Evolutionary conservation across 2,888 invertebrate genomes (phyloP).

Genomic region (Melolontha melolontha): DNA sequence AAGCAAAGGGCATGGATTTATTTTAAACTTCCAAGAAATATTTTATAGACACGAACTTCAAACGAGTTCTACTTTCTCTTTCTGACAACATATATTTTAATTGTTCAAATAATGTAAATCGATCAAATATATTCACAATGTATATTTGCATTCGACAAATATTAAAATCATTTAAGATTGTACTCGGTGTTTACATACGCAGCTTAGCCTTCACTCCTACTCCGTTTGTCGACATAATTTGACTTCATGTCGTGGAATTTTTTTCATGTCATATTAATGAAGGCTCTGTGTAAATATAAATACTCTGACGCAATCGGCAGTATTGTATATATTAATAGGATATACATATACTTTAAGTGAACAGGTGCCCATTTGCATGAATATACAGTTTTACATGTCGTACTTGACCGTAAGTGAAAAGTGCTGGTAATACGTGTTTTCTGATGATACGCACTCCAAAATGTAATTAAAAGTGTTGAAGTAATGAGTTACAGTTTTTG

Average conservation of each 20-base stretch:
- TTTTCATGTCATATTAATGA: conserved; percentile 33
- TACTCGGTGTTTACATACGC: conserved; percentile 12
- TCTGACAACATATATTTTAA: no score
- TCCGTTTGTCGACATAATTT: conserved; percentile 32
- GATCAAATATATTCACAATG: no score
- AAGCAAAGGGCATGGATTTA: no score
- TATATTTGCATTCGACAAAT: no score
- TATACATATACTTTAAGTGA: conserved; percentile 12
- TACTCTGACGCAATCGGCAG: conserved; percentile 20
- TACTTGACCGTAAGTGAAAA: neutral
- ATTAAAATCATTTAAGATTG: no score
- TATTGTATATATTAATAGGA: conserved; percentile 32
- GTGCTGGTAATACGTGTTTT: neutral
- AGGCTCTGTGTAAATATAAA: conserved; percentile 17
- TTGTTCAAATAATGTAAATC: no score
- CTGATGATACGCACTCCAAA: no score
- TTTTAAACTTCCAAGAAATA: no score
- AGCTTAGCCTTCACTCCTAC: conserved; percentile 16
- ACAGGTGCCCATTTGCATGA: conserved; percentile 28
- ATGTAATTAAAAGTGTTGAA: no score
- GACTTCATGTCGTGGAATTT: conserved; percentile 27
- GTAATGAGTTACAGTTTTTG: no score
- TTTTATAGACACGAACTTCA: no score
- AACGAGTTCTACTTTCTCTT: no score
- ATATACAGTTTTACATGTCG: neutral